phyloP scores from a whole-genome alignment of 2,113 vertebrate genomes.

The Gnathonemus longibarbis region DNA sequence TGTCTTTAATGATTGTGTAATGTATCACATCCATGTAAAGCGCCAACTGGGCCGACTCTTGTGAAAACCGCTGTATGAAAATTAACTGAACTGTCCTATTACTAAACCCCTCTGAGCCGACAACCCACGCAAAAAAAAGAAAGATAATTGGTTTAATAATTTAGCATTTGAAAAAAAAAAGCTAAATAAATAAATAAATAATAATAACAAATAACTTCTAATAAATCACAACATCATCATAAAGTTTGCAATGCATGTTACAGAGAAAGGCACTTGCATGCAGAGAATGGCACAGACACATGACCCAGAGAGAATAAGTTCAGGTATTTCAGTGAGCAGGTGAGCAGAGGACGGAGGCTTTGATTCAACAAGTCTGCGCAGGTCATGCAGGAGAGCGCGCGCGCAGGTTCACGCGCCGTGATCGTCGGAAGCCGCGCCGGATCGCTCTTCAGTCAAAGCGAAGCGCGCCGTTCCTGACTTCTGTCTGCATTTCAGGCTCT shows the following conservation, averaged over 20 bases:
- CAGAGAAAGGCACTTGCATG: not conserved
- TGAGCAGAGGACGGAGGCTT: not conserved
- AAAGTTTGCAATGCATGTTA: not conserved
- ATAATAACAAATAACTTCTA: not conserved
- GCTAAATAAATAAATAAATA: not conserved
- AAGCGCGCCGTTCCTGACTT: conserved; percentile 31
- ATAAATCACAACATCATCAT: not conserved
- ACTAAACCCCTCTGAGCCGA: not conserved
- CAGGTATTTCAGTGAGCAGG: not conserved
- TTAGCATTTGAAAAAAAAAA: not conserved
- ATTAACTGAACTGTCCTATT: not conserved
- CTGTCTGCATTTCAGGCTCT: conserved; percentile 53
- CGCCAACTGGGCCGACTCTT: not conserved
- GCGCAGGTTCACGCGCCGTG: not conserved
- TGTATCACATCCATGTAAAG: not conserved
- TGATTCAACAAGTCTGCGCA: conserved; percentile 33
- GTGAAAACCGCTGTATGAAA: not conserved
- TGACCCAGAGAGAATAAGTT: not conserved
- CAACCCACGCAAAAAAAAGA: not conserved
- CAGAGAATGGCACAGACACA: not conserved
- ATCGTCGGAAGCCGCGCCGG: not conserved
- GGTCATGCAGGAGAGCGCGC: conserved; percentile 3
- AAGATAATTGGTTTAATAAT: not conserved
- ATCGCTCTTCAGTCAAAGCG: not conserved
- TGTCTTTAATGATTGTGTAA: not conserved